Base-by-base conservation (phyloP, 2,797 vertebrate genomes). In the Enteromius anoplus region DNA sequence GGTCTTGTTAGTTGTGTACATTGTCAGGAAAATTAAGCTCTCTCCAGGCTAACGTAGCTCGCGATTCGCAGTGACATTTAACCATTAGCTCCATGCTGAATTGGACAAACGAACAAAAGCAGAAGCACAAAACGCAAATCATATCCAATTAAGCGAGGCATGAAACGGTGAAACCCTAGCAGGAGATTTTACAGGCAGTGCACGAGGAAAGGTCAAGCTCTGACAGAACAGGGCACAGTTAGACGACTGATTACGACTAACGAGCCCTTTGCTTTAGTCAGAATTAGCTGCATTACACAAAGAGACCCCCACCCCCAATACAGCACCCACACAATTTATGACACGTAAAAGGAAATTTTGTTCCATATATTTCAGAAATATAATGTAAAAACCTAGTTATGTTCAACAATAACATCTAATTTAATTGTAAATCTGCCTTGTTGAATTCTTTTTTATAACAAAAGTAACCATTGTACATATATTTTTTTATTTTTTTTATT, bases 121-220 rank as follows among this genome's bases (percentile, higher is more conserved):
- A 85, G 76, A 83, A 71, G 81, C 65, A 62, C 64, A 93, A 92
- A 91, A 91, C 89, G 91, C 91, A 93, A 94, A 94, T 93, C 93
- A 92, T 92, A 93, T 91, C 96, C 96, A 98, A 98, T 98, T 98
- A 99, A 95, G 89, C 80, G 93, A 94, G 90, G 94, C 93, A 97
- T 97, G 95, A 98, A 97, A 98, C 89, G 60, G 88, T 87, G 89
- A 91, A 92, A 91, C 94, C 91, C 91, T 82, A 92, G 91, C 93
- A 88, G 93, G 92, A 89, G 92, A 92, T 95, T 94, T 92, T 92
- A 93, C 92, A 93, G 93, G 91, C 91, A 89, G 91, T 86, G 91
- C 94, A 89, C 87, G 91, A 92, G 88, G 91, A 97, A 98, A 98
- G 96, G 98, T 98, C 97, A 98, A 92, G 88, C 92, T 94, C 92